Evolutionary conservation across 2,113 vertebrate species (phyloP), one percentile per base, ranked within the genome.

Genomic region (Origma solitaria): DNA sequence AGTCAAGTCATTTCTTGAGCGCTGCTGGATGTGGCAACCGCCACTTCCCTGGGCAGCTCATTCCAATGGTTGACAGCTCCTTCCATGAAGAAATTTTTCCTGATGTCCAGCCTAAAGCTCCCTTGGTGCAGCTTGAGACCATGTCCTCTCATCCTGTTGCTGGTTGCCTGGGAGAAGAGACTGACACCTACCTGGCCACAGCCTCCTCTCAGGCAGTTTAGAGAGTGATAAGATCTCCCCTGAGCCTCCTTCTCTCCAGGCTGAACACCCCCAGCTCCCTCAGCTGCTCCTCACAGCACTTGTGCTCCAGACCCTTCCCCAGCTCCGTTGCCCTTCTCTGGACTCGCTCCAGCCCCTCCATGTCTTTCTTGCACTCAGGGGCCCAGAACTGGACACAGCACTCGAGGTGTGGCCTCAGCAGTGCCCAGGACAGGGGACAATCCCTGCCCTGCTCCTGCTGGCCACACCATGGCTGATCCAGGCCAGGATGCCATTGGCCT

Each of bases 221-320:
- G 9, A 1, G 20, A 47, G 24, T 3, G 1, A 7, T 15, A 13
- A 45, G 33, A 8, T 1, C 13, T 0, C 2, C 12, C 4, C 23
- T 6, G 2, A 40, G 1, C 24, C 20, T 66, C n/a, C 13, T 68
- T 23, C 53, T 18, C 3, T 6, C 10, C 45, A 40, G 53, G 19
- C 0, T 7, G 7, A 75, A 75, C 69, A 51, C 11, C 7, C 23
- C 7, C 45, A 60, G 53, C 38, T 60, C 28, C 45, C 38, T 60
- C 53, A 68, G 45, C 24, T 13, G 13, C 38, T 82, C 33, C 24
- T 75, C 45, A 30, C 20, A 81, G 23, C 0, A 5, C 20, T 42
- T 7, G 42, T 42, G 42, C 51, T 56, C 58, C 69, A 64, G 16
- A 22, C 25, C 30, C 50, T 88, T 17, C 20, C 15, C 49, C 85